Evolutionary conservation across 2,888 invertebrate species (phyloP), one percentile per base, ranked within the genome.

Genomic region (Drosophila macrospina): DNA sequence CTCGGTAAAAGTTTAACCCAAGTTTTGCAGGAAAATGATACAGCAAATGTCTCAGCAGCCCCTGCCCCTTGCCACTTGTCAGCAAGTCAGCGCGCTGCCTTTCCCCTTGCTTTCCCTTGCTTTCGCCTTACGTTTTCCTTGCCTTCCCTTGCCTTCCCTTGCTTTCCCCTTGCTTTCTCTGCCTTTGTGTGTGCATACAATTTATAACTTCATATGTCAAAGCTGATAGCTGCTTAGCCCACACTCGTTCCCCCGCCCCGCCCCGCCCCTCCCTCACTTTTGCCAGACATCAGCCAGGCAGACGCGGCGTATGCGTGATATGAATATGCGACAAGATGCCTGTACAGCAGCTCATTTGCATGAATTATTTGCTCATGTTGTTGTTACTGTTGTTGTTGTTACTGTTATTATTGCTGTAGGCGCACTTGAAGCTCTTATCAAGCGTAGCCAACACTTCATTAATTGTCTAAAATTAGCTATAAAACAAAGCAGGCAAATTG

Each of bases 401-500:
- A 7, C 11, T 47, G n/a, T 37, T 57, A 41, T 56, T 59, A 47
- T 32, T 57, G 8, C 30, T 50, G 50, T 44, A 44, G 32, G 48
- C 52, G 62, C 81, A 66, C 55, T 69, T n/a, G 11, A 55, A 51
- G 61, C 73, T 72, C 82, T 85, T 89, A 89, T 89, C 89, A 79
- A 71, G 85, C 79, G 63, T 74, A 77, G 72, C 77, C 85, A 89
- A 89, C 85, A 85, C 85, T 85, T 89, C 88, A 85, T 85, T 89
- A 89, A 89, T 89, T 85, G 86, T 87, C 86, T 81, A 89, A 89
- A 85, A 89, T 89, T 89, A 81, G 79, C 82, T 74, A 89, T 85
- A 81, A 89, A 89, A 64, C 76, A 74, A 83, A 39, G 50, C 42
- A 39, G 28, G 60, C 69, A 50, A 47, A 32, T 71, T 72, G 20